A percentile compares a stretch with the other conserved stretches of the same genome.
Evolutionary conservation across 2,888 invertebrate genomes (phyloP).

Genomic region (Marronus borbonicus): DNA sequence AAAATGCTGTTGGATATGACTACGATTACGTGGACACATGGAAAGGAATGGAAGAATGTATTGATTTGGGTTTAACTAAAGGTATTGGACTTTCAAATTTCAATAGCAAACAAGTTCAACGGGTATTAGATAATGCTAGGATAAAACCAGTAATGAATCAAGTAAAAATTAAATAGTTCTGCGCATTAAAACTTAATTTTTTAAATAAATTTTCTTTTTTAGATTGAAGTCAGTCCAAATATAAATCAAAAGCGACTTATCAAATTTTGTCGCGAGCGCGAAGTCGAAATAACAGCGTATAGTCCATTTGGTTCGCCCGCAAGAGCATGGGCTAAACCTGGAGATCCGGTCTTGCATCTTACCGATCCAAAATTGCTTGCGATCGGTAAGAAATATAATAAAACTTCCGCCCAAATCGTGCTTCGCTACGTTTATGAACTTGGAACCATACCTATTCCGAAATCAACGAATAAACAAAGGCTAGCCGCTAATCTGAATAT

Average conservation of each 20-base stretch:
- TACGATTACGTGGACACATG: constrained; percentile 80
- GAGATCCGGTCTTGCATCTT: constrained; percentile 74
- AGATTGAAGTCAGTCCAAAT: constrained; percentile 75
- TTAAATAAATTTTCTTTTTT: constrained; percentile 64
- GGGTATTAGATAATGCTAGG: constrained; percentile 76
- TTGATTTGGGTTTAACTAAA: constrained; percentile 80
- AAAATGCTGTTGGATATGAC: constrained; percentile 65
- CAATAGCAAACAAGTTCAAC: constrained; percentile 81
- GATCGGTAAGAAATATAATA: constrained; percentile 79
- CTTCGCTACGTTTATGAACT: constrained; percentile 74
- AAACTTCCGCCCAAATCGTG: constrained; percentile 80
- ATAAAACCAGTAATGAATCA: constrained; percentile 81
- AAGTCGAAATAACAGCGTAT: constrained; percentile 82
- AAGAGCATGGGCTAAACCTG: constrained; percentile 80
- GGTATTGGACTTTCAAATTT: constrained; percentile 86
- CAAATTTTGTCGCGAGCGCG: constrained; percentile 77
- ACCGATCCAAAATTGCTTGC: constrained; percentile 75
- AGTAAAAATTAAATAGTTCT: constrained; percentile 71
- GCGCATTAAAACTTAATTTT: background rate
- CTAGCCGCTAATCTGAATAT: constrained; percentile 73
- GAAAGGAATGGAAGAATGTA: constrained; percentile 82
- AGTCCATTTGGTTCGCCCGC: constrained; percentile 85
- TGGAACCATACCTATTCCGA: constrained; percentile 73
- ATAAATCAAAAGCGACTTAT: constrained; percentile 79
- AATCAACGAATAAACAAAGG: constrained; percentile 72